A percentile compares a stretch with the other conserved stretches of the same genome.
Conservation (phyloP, 2,888 invertebrate genomes). For the Cremastinae sp. region DNA sequence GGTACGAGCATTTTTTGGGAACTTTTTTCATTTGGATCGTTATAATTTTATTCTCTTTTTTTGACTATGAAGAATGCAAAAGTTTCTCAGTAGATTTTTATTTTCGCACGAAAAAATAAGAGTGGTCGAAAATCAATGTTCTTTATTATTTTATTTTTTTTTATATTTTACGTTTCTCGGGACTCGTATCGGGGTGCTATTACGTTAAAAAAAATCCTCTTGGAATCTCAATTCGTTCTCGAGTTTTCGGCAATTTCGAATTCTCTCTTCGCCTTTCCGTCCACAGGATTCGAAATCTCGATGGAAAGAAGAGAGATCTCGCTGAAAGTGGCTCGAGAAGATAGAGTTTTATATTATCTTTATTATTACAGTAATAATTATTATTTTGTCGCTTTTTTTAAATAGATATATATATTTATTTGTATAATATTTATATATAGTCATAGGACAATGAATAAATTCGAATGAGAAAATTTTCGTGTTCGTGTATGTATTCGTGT, state of each 20-base stretch:
- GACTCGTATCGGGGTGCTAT: background rate
- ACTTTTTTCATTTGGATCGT: background rate
- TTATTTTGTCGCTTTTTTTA: constrained; percentile 19
- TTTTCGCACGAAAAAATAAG: constrained; percentile 52
- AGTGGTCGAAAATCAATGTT: constrained; percentile 39
- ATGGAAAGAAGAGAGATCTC: constrained; percentile 62
- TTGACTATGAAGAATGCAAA: constrained; percentile 43
- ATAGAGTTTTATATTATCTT: constrained; percentile 34
- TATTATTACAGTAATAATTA: constrained; percentile 14
- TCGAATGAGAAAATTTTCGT: constrained; percentile 38
- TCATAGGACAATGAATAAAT: constrained; percentile 54
- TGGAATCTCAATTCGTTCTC: background rate
- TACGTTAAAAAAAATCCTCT: background rate
- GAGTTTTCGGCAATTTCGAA: background rate
- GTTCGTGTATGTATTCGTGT: background rate
- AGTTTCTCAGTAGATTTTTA: constrained; percentile 23
- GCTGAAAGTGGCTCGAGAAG: constrained; percentile 63
- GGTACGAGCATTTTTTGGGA: constrained; percentile 17
- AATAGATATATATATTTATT: constrained; percentile 16
- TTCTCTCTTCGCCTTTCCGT: background rate
- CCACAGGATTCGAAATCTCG: constrained; percentile 19
- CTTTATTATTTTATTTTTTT: constrained; percentile 3
- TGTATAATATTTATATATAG: constrained; percentile 17
- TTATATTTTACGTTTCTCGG: background rate
- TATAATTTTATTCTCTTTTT: constrained; percentile 12